These are phyloP conservation scores for Drosophila gaucha DNA, from an alignment of 2,888 invertebrate genomes.

Conservation along the genomic window DNA sequence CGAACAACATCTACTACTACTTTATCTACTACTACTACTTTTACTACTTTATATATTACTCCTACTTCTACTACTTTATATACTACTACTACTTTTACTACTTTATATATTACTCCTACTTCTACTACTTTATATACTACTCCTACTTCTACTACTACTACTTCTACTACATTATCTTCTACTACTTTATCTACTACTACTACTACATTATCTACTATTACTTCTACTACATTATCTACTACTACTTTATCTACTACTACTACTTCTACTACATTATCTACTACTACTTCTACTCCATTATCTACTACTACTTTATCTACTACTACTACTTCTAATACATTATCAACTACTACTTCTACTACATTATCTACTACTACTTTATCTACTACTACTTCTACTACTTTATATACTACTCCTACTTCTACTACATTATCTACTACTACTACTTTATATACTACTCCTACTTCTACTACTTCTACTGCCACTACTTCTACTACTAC, in stretches of 20 bases:
- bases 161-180: neutral
- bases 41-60: too few relatives aligned
- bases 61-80: too few relatives aligned
- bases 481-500: neutral
- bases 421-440: neutral
- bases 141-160: neutral
- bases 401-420: neutral
- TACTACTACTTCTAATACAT: neutral
- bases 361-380: neutral
- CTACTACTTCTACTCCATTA: neutral
- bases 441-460: neutral
- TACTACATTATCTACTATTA: too few relatives aligned
- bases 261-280: neutral
- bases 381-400: neutral
- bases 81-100: neutral
- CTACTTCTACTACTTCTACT: neutral
- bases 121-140: neutral
- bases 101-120: neutral
- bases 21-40: too few relatives aligned
- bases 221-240: neutral
- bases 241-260: neutral
- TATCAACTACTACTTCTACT: neutral
- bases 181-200: too few relatives aligned
- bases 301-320: neutral
- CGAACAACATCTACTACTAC: neutral